Conservation (phyloP, 2,797 vertebrate species). For the Alcedo atthis region DNA sequence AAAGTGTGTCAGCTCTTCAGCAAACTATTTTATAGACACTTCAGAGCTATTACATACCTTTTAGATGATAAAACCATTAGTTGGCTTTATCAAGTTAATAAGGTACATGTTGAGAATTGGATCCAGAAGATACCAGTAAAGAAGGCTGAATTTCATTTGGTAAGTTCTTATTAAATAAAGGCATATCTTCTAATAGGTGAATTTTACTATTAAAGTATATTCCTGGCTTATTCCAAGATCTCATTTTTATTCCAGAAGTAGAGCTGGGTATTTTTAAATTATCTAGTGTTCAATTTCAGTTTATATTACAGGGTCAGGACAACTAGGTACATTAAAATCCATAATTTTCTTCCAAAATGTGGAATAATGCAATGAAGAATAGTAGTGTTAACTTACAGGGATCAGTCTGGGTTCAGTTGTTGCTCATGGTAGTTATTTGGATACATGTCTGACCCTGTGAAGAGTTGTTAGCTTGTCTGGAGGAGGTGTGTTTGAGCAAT, state of each 20-base stretch:
- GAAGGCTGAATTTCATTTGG: neutral
- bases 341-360: neutral
- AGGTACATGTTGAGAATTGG: neutral
- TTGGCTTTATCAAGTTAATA: neutral
- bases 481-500: neutral
- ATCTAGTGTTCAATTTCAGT: neutral
- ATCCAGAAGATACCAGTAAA: neutral
- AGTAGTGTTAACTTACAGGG: neutral
- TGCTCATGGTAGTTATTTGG: neutral
- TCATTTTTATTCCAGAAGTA: neutral
- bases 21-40: neutral
- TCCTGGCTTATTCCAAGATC: neutral
- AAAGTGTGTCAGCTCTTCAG: neutral
- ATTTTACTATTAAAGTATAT: neutral
- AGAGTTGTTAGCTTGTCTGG: neutral
- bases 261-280: neutral
- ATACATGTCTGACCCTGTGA: neutral
- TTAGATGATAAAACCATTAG: neutral
- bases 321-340: fast-evolving
- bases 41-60: neutral
- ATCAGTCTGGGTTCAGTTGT: neutral
- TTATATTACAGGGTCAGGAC: neutral
- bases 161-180: neutral
- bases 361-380: neutral
- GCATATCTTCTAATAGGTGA: neutral